These are phyloP conservation scores for Seira sanloemensis DNA, from an alignment of 2,888 invertebrate genomes.

Conservation along the genomic window DNA sequence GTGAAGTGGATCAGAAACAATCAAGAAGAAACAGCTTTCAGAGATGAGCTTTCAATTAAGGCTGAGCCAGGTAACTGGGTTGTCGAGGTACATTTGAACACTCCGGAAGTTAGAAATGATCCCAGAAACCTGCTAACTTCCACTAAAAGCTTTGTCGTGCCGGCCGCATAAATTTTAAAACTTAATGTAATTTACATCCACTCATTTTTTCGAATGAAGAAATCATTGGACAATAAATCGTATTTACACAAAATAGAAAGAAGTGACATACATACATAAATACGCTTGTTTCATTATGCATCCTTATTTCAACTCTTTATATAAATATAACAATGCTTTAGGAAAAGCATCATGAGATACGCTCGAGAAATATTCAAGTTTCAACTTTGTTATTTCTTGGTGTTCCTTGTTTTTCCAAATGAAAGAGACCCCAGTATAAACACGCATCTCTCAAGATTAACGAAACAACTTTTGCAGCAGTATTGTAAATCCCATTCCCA, in stretches of 20 bases:
- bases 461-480: background rate
- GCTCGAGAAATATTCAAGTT: background rate
- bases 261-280: too few species aligned
- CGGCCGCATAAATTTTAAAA: background rate
- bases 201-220: too few species aligned
- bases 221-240: too few species aligned
- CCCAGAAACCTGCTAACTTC: slow-evolving; percentile 40
- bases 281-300: too few species aligned
- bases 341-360: too few species aligned
- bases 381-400: background rate
- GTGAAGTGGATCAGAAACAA: slow-evolving; percentile 59
- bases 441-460: background rate
- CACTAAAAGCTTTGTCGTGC: background rate
- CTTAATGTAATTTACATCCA: background rate
- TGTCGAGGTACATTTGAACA: slow-evolving; percentile 44
- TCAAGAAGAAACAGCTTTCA: slow-evolving; percentile 41
- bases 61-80: slow-evolving; percentile 55
- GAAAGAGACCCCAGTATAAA: background rate
- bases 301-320: too few species aligned
- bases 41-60: slow-evolving; percentile 51
- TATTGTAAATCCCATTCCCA: background rate
- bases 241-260: too few species aligned
- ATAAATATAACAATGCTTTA: too few species aligned
- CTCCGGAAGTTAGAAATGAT: slow-evolving; percentile 62
- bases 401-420: background rate